Conservation (phyloP, 2,797 vertebrate genomes). For the Echeneis naucrates region DNA sequence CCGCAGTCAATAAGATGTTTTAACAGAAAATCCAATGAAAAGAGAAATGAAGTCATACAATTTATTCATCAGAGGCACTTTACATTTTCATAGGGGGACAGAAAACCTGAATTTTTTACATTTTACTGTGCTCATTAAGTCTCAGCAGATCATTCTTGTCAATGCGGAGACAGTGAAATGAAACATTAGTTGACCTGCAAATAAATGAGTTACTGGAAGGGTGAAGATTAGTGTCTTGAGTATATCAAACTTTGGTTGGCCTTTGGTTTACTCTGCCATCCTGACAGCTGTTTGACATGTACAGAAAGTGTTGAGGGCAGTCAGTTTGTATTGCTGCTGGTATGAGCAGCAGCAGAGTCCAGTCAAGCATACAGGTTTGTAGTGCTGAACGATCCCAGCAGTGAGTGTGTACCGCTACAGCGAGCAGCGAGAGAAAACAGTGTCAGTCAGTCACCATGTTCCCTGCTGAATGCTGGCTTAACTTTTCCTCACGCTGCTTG, state of each 20-base stretch:
- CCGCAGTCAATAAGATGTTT: not conserved
- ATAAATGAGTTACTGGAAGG: not conserved
- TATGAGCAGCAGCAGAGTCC: not conserved
- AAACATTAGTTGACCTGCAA: not conserved
- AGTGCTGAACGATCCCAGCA: not conserved
- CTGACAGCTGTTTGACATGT: not conserved
- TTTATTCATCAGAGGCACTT: not conserved
- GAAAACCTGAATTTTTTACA: not conserved
- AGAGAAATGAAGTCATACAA: not conserved
- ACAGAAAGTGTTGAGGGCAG: not conserved
- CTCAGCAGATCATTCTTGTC: not conserved
- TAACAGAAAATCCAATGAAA: not conserved
- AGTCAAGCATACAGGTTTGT: not conserved
- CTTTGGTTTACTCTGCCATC: not conserved
- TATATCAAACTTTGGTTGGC: not conserved
- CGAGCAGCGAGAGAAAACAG: not conserved
- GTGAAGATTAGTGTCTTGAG: not conserved
- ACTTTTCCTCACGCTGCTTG: not conserved
- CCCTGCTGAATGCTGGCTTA: not conserved
- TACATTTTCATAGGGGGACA: slow-evolving; percentile 1
- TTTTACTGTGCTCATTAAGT: not conserved
- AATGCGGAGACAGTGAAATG: not conserved
- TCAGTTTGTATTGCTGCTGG: not conserved
- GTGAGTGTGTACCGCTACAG: not conserved
- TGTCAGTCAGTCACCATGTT: not conserved